Conservation (phyloP, 2,797 vertebrate species). For the Distichodus sexfasciatus region DNA sequence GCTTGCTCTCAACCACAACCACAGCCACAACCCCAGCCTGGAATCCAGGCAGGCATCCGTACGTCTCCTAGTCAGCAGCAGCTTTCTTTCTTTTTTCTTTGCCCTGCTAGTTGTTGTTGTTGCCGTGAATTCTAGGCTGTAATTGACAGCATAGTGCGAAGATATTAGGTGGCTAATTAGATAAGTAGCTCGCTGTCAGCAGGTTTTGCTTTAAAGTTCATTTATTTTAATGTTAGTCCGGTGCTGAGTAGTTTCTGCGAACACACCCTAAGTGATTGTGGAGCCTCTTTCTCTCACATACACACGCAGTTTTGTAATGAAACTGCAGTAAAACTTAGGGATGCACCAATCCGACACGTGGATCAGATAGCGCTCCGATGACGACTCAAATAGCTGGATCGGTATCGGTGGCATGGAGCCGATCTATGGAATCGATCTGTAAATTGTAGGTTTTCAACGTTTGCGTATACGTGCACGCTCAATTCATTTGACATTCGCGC, state of each 20-base stretch:
- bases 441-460: too few relatives aligned
- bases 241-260: conserved; percentile 33
- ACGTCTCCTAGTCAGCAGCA: conserved; percentile 4
- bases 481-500: too few relatives aligned
- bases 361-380: too few relatives aligned
- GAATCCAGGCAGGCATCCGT: conserved; percentile 59
- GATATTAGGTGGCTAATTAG: conserved; percentile 43
- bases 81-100: conserved; percentile 8
- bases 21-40: conserved; percentile 58
- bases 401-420: too few relatives aligned
- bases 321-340: too few relatives aligned
- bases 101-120: conserved; percentile 14
- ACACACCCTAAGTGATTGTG: conserved; percentile 60
- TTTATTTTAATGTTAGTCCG: conserved; percentile 32
- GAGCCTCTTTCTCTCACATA: neutral
- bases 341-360: too few relatives aligned
- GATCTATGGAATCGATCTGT: too few relatives aligned
- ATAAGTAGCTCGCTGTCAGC: conserved; percentile 38
- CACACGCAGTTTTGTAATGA: too few relatives aligned
- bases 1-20: conserved; percentile 54
- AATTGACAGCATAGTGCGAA: conserved; percentile 28
- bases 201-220: conserved; percentile 39
- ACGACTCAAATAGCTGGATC: too few relatives aligned
- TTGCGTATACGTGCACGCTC: too few relatives aligned
- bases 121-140: conserved; percentile 15